Base-by-base conservation (phyloP, 2,797 vertebrate species). In the Argentina silus region DNA sequence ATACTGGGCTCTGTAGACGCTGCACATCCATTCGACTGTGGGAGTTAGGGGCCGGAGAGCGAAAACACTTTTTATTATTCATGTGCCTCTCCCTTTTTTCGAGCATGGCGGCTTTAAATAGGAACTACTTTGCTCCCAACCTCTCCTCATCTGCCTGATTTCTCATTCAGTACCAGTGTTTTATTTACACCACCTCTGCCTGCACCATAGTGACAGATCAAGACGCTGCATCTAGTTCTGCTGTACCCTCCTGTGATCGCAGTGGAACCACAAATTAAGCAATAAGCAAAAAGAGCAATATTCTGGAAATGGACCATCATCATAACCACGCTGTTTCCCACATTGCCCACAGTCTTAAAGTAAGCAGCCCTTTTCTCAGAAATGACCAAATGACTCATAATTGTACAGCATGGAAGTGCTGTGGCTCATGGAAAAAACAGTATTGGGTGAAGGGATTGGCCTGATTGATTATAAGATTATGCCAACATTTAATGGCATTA, bases 21-120 rank as follows among this genome's bases (percentile, higher is more conserved):
- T 36, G 27, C 27, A 11, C 17, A 14, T 50, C 64, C 19, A 21
- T 10, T 27, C 21, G 2, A 14, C 14, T 50, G 17, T 12, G 63
- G 44, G 17, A 11, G 44, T 21, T 66, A 19, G 21, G 17, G 45
- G 73, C 21, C 23, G 27, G 72, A 74, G 63, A 47, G 67, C 47
- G 73, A 83, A 79, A 85, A 85, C 73, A 72, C 44, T 75, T 80
- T 90, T 70, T 69, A 89, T 89, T 87, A 85, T 90, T 89, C 64
- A 87, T 86, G 75, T 60, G 12, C 15, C 12, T 76, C 67, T 78
- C 47, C 56, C 76, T 79, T 80, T 87, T 63, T 72, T 59, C 50
- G 83, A 81, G 61, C 81, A 74, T 59, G 53, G 47, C 51, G 43
- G 42, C 55, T 74, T 60, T 82, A 53, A 64, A 80, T 72, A 63